These are phyloP conservation scores for Lutraria rhynchaena DNA, from an alignment of 1,140 invertebrate genomes.

Conservation along the genomic window DNA sequence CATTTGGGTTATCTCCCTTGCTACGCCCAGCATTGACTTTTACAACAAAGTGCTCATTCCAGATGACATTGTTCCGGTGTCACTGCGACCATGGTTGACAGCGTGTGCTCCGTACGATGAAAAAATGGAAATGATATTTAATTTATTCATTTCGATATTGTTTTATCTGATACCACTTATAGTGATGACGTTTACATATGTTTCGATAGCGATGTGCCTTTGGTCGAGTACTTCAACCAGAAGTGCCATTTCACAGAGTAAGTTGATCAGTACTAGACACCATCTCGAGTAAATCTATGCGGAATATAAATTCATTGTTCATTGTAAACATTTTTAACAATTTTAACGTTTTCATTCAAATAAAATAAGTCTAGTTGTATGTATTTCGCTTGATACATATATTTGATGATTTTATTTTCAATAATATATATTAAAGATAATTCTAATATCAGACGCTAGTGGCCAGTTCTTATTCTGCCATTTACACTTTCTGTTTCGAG, in stretches of 20 bases:
- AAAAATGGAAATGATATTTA: conserved; percentile 84
- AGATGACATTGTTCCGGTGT: conserved; percentile 53
- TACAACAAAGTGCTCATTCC: conserved; percentile 54
- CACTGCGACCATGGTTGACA: conserved; percentile 64
- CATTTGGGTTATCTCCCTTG: conserved; percentile 87
- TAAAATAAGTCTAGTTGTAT: no score
- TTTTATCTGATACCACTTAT: conserved; percentile 89
- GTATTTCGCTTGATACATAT: no score
- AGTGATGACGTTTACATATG: conserved; percentile 93
- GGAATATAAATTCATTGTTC: no score
- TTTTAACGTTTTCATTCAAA: no score
- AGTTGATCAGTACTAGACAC: no score
- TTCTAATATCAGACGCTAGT: no score
- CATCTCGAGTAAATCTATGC: no score
- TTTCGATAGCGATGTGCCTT: conserved; percentile 90
- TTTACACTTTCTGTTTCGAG: no score
- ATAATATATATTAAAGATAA: no score
- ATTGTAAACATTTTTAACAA: no score
- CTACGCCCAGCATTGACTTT: conserved; percentile 61
- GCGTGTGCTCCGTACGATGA: conserved; percentile 55
- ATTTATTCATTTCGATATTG: conserved; percentile 87
- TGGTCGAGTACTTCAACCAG: conserved; percentile 90
- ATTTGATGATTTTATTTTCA: no score
- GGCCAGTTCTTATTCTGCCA: no score
- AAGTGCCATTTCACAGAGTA: conserved; percentile 38